phyloP scores from a whole-genome alignment of 2,888 invertebrate species.

The Melanotus villosus region DNA sequence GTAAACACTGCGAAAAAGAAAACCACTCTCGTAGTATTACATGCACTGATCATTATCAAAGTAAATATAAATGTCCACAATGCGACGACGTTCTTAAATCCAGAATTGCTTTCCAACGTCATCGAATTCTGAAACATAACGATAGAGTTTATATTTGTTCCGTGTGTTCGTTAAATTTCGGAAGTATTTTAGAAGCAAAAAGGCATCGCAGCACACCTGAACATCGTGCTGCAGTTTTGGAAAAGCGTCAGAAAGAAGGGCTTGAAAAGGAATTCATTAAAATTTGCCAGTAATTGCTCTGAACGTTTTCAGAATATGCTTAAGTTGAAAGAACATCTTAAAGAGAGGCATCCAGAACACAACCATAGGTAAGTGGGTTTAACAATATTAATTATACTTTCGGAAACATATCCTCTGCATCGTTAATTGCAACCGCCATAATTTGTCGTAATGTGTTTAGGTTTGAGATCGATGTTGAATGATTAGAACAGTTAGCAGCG shows the following conservation, averaged over 20 bases:
- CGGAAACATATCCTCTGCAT: no score
- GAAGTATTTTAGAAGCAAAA: conserved; percentile 74
- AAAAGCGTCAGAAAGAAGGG: conserved; percentile 57
- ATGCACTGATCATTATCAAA: conserved; percentile 78
- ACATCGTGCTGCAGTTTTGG: conserved; percentile 75
- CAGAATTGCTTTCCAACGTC: conserved; percentile 77
- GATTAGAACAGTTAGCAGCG: no score
- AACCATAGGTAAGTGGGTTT: conserved; percentile 71
- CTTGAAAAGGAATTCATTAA: conserved; percentile 67
- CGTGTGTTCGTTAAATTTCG: conserved; percentile 77
- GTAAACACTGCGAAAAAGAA: conserved; percentile 72
- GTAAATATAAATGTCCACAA: conserved; percentile 73
- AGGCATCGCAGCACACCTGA: conserved; percentile 76
- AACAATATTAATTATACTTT: no score
- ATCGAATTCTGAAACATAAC: conserved; percentile 75
- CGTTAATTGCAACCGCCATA: no score
- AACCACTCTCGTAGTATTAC: conserved; percentile 67
- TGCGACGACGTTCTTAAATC: conserved; percentile 76
- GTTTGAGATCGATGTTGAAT: no score
- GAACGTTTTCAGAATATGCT: conserved; percentile 71
- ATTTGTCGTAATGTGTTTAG: no score
- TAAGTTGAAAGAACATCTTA: conserved; percentile 76
- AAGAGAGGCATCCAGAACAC: conserved; percentile 73
- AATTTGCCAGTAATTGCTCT: conserved; percentile 75
- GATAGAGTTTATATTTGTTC: conserved; percentile 77